Evolutionary conservation across 53 echinoderm and acorn worm genomes (phyloP).

Genomic region (Patiria pectinifera): DNA sequence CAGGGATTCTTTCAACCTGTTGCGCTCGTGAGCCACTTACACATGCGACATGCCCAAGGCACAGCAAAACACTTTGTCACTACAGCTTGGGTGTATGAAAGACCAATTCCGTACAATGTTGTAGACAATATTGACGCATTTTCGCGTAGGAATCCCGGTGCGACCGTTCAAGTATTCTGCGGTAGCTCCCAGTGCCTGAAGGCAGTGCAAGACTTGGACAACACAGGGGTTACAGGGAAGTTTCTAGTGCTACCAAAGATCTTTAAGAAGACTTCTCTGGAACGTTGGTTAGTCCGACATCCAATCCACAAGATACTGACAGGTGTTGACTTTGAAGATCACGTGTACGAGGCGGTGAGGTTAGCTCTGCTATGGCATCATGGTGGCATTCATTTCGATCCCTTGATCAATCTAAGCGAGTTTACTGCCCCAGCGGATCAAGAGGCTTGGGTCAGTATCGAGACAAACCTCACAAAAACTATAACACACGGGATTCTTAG

Average conservation of each 20-base stretch:
- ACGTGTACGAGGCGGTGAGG: not conserved
- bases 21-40: too few species aligned
- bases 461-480: too few species aligned
- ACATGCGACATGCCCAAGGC: not conserved
- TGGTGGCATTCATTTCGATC: slow-evolving; percentile 23
- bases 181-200: slow-evolving; percentile 18
- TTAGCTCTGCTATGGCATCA: slow-evolving; percentile 28
- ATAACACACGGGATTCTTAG: not conserved
- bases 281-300: slow-evolving; percentile 22
- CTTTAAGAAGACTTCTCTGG: not conserved
- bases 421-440: not conserved
- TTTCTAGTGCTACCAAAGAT: not conserved
- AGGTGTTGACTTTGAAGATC: not conserved
- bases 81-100: slow-evolving; percentile 42
- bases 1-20: not conserved
- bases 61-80: not conserved
- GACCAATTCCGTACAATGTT: not conserved
- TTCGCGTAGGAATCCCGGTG: not conserved
- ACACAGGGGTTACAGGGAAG: not conserved
- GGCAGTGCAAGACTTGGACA: not conserved
- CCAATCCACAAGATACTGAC: slow-evolving; percentile 3
- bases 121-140: slow-evolving; percentile 8
- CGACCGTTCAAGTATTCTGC: not conserved
- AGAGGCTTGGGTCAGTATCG: slow-evolving; percentile 16
- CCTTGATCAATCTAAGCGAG: not conserved